Evolutionary conservation across 2,113 vertebrate genomes (phyloP).

Genomic region (Holacanthus passer): DNA sequence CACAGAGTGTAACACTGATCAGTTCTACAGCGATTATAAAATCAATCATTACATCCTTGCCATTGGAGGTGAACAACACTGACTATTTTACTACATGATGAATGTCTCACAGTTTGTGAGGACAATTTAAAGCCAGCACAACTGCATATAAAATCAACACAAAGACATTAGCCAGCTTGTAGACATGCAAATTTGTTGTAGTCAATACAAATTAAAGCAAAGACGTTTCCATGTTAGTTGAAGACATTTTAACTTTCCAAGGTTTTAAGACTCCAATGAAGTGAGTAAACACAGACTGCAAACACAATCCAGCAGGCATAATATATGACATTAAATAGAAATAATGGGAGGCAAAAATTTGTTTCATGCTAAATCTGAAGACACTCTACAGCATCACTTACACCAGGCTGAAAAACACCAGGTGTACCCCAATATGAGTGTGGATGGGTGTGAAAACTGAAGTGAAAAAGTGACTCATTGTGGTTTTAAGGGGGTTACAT

Average conservation of each 20-base stretch:
- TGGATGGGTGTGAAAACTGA: too few species aligned
- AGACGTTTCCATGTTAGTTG: not conserved
- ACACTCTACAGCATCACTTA: not conserved
- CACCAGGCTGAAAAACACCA: not conserved
- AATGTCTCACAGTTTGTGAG: not conserved
- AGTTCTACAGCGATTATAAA: not conserved
- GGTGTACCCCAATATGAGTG: too few species aligned
- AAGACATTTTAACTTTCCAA: too few species aligned
- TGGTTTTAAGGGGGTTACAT: not conserved
- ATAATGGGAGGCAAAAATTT: not conserved
- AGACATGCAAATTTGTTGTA: not conserved
- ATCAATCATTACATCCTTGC: not conserved
- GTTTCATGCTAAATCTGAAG: not conserved
- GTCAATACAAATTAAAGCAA: not conserved
- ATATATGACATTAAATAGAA: too few species aligned
- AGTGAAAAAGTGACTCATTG: not conserved
- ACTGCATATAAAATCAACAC: not conserved
- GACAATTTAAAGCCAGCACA: not conserved
- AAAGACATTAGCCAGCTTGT: not conserved
- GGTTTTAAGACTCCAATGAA: not conserved
- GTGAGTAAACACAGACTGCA: not conserved
- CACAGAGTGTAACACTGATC: not conserved
- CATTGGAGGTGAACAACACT: too few species aligned
- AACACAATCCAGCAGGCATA: not conserved
- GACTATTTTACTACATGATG: not conserved